These are phyloP conservation scores for Neoitamus cyanurus DNA, from an alignment of 2,888 invertebrate species.

Conservation along the genomic window DNA sequence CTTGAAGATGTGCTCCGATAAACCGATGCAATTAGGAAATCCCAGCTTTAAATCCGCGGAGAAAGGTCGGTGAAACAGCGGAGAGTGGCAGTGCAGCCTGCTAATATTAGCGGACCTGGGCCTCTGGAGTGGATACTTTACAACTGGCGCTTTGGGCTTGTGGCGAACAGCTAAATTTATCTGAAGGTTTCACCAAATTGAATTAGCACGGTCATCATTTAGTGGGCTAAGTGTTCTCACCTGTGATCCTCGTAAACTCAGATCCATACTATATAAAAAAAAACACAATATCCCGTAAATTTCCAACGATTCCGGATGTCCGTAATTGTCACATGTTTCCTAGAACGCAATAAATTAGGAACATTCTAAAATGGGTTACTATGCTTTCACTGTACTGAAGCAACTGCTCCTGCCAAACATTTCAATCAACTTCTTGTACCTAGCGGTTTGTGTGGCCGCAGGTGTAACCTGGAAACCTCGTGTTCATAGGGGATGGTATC, in stretches of 20 bases:
- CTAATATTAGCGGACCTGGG: constrained; percentile 61
- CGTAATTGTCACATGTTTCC: neutral
- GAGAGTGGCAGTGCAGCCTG: constrained; percentile 56
- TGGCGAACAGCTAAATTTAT: constrained; percentile 65
- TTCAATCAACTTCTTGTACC: neutral
- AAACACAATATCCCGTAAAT: neutral
- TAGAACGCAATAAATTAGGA: neutral
- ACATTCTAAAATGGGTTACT: constrained; percentile 18
- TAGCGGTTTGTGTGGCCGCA: constrained; percentile 25
- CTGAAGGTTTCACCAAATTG: constrained; percentile 54
- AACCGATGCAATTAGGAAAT: constrained; percentile 52
- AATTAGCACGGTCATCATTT: constrained; percentile 21
- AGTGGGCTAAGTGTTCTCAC: constrained; percentile 54
- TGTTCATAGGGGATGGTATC: neutral
- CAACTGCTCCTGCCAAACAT: neutral
- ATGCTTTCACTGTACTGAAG: neutral
- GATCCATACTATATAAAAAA: constrained; percentile 62
- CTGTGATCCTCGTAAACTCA: constrained; percentile 65
- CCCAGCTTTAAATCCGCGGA: constrained; percentile 64
- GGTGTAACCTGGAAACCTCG: constrained; percentile 27
- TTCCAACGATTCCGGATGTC: neutral
- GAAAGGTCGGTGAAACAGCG: constrained; percentile 60
- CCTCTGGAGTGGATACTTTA: constrained; percentile 61
- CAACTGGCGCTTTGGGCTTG: constrained; percentile 60
- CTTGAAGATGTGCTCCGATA: constrained; percentile 46